These are phyloP conservation scores for Pseudanteris insignis DNA, from an alignment of 2,888 invertebrate genomes.

Conservation along the genomic window DNA sequence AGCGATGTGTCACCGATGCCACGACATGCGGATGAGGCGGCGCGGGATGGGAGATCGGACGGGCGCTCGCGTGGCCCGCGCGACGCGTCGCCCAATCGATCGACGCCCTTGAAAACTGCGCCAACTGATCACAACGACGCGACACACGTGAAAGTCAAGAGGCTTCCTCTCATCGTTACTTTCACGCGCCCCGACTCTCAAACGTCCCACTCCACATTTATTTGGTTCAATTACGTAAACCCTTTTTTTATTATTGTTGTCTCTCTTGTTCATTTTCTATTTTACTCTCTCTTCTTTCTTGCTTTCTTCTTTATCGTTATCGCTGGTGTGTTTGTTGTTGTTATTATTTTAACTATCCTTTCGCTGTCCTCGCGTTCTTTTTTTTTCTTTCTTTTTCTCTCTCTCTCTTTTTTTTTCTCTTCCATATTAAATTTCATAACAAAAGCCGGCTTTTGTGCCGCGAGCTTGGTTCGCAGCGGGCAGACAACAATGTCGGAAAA, in stretches of 20 bases:
- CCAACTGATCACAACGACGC: conserved; percentile 14
- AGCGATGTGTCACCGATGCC: no score
- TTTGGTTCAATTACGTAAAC: conserved; percentile 30
- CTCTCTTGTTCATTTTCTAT: conserved; percentile 9
- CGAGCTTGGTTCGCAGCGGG: conserved; percentile 10
- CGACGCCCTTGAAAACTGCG: conserved; percentile 34
- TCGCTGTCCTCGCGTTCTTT: conserved; percentile 10
- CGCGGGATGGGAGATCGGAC: no score
- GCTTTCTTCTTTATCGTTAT: conserved; percentile 13
- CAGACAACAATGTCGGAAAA: conserved; percentile 10
- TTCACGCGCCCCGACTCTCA: conserved; percentile 24
- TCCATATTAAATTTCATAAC: conserved; percentile 16
- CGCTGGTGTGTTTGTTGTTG: no score
- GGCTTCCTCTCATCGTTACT: conserved; percentile 33
- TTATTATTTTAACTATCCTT: no score
- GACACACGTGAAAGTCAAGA: conserved; percentile 31
- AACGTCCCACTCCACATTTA: conserved; percentile 19
- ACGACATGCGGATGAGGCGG: no score
- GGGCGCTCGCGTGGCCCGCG: no score
- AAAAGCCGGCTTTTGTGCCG: conserved; percentile 11
- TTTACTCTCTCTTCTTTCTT: conserved; percentile 4
- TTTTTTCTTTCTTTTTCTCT: conserved; percentile 8
- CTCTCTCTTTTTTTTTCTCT: conserved; percentile 14
- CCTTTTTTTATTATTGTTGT: conserved; percentile 12
- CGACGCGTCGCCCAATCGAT: conserved; percentile 23